These are phyloP conservation scores for Diabrotica virgifera DNA, from an alignment of 1,140 invertebrate genomes.

Conservation along the genomic window DNA sequence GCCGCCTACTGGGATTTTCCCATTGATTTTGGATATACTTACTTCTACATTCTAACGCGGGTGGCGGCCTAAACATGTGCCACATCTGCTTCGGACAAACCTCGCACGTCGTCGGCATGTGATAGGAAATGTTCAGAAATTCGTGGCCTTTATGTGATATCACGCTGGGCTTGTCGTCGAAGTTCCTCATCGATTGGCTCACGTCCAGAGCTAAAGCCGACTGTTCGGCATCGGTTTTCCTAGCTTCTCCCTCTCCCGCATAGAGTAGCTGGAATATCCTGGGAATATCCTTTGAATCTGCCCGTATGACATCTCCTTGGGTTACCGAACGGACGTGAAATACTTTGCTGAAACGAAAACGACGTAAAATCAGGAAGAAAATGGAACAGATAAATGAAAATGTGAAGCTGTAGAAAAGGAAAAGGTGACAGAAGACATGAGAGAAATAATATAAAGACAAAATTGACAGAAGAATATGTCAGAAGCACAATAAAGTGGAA, in stretches of 20 bases:
- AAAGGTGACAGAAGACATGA: not conserved
- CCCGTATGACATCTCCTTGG: slow-evolving; percentile 97
- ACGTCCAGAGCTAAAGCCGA: slow-evolving; percentile 46
- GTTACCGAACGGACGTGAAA: slow-evolving; percentile 98
- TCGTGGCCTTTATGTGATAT: slow-evolving; percentile 93
- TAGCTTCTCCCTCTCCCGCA: slow-evolving; percentile 89
- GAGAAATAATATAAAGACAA: not conserved
- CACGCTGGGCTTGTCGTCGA: slow-evolving; percentile 72
- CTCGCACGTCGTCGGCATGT: slow-evolving; percentile 97
- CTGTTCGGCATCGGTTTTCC: slow-evolving; percentile 72
- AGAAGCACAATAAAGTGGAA: not conserved
- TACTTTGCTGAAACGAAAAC: slow-evolving; percentile 77
- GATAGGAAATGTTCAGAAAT: slow-evolving; percentile 92
- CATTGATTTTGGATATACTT: slow-evolving; percentile 53
- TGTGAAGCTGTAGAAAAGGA: not conserved
- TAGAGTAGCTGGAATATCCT: slow-evolving; percentile 97
- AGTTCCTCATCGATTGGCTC: slow-evolving; percentile 47
- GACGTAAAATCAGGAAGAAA: too few relatives aligned
- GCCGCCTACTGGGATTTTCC: too few relatives aligned
- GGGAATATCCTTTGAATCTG: slow-evolving; percentile 97
- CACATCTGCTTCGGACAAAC: slow-evolving; percentile 94
- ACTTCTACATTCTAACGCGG: slow-evolving; percentile 94
- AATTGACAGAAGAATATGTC: not conserved
- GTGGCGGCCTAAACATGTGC: slow-evolving; percentile 95
- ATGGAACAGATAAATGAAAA: too few relatives aligned